These are phyloP conservation scores for Limanda limanda DNA, from an alignment of 2,113 vertebrate genomes.

Conservation along the genomic window DNA sequence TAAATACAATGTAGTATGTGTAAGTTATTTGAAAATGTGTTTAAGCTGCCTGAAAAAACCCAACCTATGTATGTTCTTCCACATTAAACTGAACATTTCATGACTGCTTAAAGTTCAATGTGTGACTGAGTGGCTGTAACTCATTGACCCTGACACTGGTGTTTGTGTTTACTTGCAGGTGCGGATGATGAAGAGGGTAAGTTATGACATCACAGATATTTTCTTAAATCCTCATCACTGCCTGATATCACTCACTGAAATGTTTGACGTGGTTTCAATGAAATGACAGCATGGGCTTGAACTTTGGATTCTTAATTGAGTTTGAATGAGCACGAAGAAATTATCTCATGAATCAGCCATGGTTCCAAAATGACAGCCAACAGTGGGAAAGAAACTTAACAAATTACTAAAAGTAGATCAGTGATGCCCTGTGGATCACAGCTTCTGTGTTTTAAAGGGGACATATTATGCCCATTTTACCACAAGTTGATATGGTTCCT, in stretches of 20 bases:
- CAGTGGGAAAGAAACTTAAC: background rate
- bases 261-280: background rate
- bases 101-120: background rate
- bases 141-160: constrained; percentile 1
- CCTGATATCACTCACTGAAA: constrained; percentile 22
- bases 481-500: too few relatives aligned
- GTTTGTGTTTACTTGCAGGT: constrained; percentile 63
- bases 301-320: background rate
- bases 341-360: background rate
- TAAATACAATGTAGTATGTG: too few relatives aligned
- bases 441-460: background rate
- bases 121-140: background rate
- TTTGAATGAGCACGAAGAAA: too few relatives aligned
- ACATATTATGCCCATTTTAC: too few relatives aligned
- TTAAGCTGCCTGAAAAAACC: too few relatives aligned
- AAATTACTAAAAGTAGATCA: background rate
- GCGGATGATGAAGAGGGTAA: constrained; percentile 66
- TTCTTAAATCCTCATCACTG: background rate
- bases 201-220: constrained; percentile 27
- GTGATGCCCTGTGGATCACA: background rate
- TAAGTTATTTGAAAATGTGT: too few relatives aligned
- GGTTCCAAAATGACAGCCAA: background rate
- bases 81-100: background rate
- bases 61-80: too few relatives aligned
- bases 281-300: constrained; percentile 7